These are phyloP conservation scores for Macrotus californicus DNA, from an alignment of 2,113 vertebrate genomes.

Conservation along the genomic window DNA sequence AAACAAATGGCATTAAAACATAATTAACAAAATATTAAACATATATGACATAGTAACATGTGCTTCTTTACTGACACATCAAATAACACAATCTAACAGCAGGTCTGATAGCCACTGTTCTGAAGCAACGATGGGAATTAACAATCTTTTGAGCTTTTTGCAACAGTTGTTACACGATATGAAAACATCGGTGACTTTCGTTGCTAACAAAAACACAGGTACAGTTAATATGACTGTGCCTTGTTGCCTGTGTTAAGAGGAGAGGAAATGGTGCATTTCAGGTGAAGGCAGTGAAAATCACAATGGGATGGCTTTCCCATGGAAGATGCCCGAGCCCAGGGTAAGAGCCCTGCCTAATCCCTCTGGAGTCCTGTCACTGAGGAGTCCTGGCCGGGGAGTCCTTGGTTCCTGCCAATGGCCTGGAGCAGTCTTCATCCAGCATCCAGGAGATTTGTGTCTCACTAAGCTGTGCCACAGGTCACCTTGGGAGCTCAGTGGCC, in stretches of 20 bases:
- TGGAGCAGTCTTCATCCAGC: not conserved
- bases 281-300: not conserved
- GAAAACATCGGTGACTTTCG: not conserved
- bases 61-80: not conserved
- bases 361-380: not conserved
- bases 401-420: rapidly evolving
- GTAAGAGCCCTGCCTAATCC: too few species aligned
- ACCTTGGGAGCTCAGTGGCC: not conserved
- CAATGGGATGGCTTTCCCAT: not conserved
- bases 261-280: not conserved
- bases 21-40: not conserved
- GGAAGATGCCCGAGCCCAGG: not conserved
- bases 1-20: not conserved
- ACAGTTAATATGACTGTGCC: not conserved
- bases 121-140: not conserved
- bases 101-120: not conserved
- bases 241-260: not conserved
- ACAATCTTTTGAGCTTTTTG: not conserved
- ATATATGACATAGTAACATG: not conserved
- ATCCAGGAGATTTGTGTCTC: not conserved
- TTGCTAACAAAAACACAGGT: not conserved
- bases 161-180: not conserved
- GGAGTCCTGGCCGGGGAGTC: not conserved
- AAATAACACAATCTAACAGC: not conserved
- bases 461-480: not conserved